A percentile compares a stretch with the other conserved stretches of the same genome.
Conservation (phyloP, 2,113 vertebrate genomes). For the Cichladusa arquata region DNA sequence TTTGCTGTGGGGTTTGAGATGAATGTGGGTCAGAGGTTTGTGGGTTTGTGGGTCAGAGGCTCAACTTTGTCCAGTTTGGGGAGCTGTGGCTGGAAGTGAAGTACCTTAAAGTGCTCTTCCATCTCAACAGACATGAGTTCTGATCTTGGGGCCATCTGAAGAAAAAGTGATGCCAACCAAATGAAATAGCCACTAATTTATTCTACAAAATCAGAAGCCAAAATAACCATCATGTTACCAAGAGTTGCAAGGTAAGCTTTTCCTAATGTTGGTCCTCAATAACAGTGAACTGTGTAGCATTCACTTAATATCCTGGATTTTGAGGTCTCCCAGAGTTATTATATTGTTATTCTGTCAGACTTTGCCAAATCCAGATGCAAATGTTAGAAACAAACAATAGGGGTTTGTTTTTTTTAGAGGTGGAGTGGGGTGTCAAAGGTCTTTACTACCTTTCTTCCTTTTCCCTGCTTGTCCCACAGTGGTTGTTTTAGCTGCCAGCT, state of each 20-base stretch:
- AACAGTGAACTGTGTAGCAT: not conserved
- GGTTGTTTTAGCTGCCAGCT: not conserved
- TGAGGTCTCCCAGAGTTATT: not conserved
- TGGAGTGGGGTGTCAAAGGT: fast-evolving
- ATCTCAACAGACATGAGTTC: not conserved
- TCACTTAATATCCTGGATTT: not conserved
- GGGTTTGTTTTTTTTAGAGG: not conserved
- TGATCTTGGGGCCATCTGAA: not conserved
- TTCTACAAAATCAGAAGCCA: not conserved
- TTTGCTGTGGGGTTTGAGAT: not conserved
- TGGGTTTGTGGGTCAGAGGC: not conserved
- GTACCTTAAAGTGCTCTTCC: not conserved
- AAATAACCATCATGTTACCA: not conserved
- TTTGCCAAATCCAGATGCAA: not conserved
- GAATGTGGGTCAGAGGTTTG: not conserved
- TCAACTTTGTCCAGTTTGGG: not conserved
- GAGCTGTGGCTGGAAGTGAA: not conserved
- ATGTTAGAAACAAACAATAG: not conserved
- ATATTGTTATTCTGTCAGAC: not conserved
- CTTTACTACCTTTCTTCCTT: not conserved
- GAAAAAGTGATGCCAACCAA: not conserved
- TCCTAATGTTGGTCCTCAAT: not conserved
- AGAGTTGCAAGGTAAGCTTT: not conserved
- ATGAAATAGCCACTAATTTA: not conserved
- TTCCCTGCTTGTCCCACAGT: not conserved